A percentile compares a stretch with the other conserved stretches of the same genome.
Conservation (phyloP, 2,888 invertebrate genomes). For the Drosophila mulleri region DNA sequence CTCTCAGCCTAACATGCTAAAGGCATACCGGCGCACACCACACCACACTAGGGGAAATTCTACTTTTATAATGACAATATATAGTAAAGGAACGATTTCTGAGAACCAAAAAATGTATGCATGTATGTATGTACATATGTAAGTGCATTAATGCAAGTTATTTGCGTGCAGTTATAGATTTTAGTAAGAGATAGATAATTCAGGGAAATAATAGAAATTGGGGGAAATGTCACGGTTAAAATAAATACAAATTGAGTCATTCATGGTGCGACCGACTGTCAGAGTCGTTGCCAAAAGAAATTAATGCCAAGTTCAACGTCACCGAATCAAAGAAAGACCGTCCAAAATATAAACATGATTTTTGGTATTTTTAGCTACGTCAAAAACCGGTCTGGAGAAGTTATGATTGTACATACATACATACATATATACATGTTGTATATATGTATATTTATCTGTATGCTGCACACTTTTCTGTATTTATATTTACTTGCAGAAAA, state of each 20-base stretch:
- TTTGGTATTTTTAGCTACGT: constrained; percentile 10
- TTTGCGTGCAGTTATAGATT: constrained; percentile 8
- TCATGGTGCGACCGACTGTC: neutral
- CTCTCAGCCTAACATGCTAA: constrained; percentile 16
- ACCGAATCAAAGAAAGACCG: constrained; percentile 33
- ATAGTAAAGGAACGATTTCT: neutral
- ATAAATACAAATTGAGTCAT: constrained; percentile 31
- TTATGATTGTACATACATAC: neutral
- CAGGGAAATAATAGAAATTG: constrained; percentile 15
- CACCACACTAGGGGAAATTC: constrained; percentile 2
- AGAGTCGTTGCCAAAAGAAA: constrained; percentile 20
- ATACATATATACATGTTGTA: too few relatives aligned
- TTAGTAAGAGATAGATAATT: constrained; percentile 19
- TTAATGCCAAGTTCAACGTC: constrained; percentile 33
- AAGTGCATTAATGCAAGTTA: neutral
- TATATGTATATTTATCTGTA: constrained; percentile 2
- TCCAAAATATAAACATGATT: constrained; percentile 4
- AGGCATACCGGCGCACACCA: neutral
- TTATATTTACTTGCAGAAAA: neutral
- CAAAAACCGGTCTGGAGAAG: constrained; percentile 41
- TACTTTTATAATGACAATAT: constrained; percentile 5
- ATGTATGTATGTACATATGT: too few relatives aligned
- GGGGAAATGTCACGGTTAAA: constrained; percentile 34
- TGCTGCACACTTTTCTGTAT: neutral
- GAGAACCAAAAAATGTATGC: neutral